Base-by-base conservation (phyloP, 2,113 vertebrate species). In the Boleophthalmus pectinirostris region DNA sequence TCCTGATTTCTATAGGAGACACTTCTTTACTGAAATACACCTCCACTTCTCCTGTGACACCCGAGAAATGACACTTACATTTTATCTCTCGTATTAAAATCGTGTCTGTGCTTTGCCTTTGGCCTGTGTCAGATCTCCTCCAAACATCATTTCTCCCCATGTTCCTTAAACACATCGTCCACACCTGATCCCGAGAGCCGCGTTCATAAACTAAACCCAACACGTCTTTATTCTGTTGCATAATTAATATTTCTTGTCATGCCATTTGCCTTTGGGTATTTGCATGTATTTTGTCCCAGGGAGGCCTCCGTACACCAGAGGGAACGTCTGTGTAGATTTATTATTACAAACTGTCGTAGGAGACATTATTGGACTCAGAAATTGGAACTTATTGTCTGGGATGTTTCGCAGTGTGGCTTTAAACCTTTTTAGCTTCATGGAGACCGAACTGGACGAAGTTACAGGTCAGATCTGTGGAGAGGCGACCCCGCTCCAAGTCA, bases 271-370 rank as follows among this genome's bases (percentile, higher is more conserved):
- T 83, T 88, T 92, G 92, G 93, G 93, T 94, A 94, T 93, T 93
- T 93, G 90, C 93, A 93, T 87, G 91, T 82, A 84, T 90, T 90
- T 86, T 88, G 90, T 93, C 91, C 91, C 92, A 86, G 73, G 68
- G 91, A 92, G 91, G 87, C 79, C 78, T 79, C 80, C 67, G 68
- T 77, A 79, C 81, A 88, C 90, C 90, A 87, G 90, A 91, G 91
- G 90, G 89, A 92, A 33, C 5, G 86, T 70, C 51, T 88, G 87
- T 91, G 85, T 93, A 29, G 29, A 89, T 93, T 93, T 91, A 93
- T 84, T 87, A 82, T 92, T 92, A 90, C 81, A 92, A 89, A 90
- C 80, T 87, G 16, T 86, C 77, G 73, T 88, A 87, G 67, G 76
- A 83, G 77, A 51, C 16, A 51, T 6, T 5, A 5, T 47, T 1